Evolutionary conservation across 2,888 invertebrate species (phyloP), one percentile per base, ranked within the genome.

Genomic region (Pycnomerus fuliginosus): DNA sequence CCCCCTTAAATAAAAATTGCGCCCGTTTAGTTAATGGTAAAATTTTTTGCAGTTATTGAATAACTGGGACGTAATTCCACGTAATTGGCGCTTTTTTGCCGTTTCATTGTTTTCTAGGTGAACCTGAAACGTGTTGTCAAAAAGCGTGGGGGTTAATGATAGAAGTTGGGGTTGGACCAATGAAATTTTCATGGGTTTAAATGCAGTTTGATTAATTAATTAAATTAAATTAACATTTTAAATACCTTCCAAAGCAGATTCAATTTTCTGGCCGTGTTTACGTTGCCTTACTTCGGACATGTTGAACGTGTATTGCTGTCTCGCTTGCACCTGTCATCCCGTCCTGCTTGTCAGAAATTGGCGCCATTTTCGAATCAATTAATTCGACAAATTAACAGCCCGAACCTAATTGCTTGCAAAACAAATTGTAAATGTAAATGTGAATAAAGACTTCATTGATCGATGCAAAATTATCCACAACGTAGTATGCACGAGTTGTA

Each of bases 211-310:
- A 10, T 20, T 10, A n/a, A 10, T 25, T 1, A 16, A 33, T 29
- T 36, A 33, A 29, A 36, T 36, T 14, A 41, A 46, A 36, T 36
- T 35, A 32, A 33, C 34, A 34, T 28, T 41, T 42, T 41, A 51
- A 46, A 48, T 68, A 68, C 62, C 66, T 68, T 64, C 67, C 53
- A 57, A 58, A 43, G 55, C 58, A 51, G 58, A 64, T 59, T 67
- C 64, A 65, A 62, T 63, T 54, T 69, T 67, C 53, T 63, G 65
- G 64, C 68, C 68, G 65, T 75, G 75, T 76, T 77, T 77, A 74
- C 75, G 76, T 74, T 76, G 72, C 64, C 68, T 70, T 62, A 51
- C 48, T 50, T 61, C 58, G 44, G 58, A 58, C 63, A 64, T 64
- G 51, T 48, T 58, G 52, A 44, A 51, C 38, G 35, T 45, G 41